Evolutionary conservation across 1,140 invertebrate genomes (phyloP).

Genomic region (Drosophila obscura): DNA sequence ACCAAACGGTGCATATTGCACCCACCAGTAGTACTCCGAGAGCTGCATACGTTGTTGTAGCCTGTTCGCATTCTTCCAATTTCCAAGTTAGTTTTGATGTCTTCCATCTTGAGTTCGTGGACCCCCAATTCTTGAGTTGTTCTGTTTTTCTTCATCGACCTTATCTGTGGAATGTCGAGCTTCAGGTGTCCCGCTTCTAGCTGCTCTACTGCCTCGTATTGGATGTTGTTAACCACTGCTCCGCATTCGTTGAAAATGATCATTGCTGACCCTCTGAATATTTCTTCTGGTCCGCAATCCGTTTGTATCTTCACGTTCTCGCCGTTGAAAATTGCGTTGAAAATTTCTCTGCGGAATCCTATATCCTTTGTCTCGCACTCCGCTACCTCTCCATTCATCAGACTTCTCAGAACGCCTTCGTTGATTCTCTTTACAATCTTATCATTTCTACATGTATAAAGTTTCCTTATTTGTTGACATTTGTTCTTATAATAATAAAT

Average conservation of each 20-base stretch:
- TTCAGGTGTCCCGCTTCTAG: too few species aligned
- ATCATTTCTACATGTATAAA: background rate
- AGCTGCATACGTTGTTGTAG: too few species aligned
- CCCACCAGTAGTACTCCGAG: too few species aligned
- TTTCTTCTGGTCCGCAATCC: background rate
- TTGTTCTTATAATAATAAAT: constrained; percentile 1
- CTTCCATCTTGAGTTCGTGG: too few species aligned
- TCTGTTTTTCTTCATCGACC: too few species aligned
- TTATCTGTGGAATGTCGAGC: too few species aligned
- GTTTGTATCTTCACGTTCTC: background rate
- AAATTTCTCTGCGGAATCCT: background rate
- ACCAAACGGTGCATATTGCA: too few species aligned
- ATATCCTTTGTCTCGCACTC: background rate
- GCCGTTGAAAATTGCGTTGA: background rate
- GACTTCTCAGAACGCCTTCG: background rate
- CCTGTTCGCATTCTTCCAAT: too few species aligned
- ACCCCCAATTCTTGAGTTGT: too few species aligned
- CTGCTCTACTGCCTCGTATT: too few species aligned
- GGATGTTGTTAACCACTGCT: too few species aligned
- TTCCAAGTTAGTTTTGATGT: too few species aligned
- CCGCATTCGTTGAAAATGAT: background rate
- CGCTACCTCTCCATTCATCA: background rate
- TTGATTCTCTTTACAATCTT: background rate
- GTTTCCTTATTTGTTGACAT: background rate
- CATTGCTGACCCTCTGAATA: background rate